Base-by-base conservation (phyloP, 2,888 invertebrate genomes). In the Oxytorus armatus region DNA sequence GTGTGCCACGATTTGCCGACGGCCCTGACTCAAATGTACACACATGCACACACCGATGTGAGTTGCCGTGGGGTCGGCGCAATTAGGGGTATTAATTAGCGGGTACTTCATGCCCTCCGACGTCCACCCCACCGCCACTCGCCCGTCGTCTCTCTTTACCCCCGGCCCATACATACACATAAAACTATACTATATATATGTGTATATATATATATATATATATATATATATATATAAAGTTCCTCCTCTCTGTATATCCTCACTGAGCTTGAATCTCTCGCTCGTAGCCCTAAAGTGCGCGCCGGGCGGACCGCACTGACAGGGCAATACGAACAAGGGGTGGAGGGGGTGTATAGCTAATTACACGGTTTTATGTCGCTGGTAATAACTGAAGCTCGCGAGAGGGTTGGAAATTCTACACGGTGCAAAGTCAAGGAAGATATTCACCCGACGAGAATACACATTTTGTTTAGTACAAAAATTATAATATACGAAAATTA, bases 71-170 rank as follows among this genome's bases (percentile, higher is more conserved):
- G 88, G 89, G 88, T 88, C 86, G 89, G 88, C 88, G 89, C 91
- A 91, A 91, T 91, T 91, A 91, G 90, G 90, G 89, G 89, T 92
- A 91, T 91, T 91, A 92, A 92, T 92, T 91, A 92, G 90, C 90
- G 87, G 88, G 89, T 89, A 90, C 91, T 90, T 90, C 87, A 86
- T 86, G 82, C 82, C 81, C 83, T 57, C 83, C 86, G 81, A 85
- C 83, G 81, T 83, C 85, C 82, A 81, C 81, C 78, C 70, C 83
- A 63, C 61, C 75, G 74, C 69, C 44, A 51, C 74, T 55, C 82
- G 44, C 25, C 68, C 75, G 53, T 66, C 77, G 59, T 69, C 66
- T 80, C 79, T 68, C 85, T 81, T 76, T 66, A 72, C 42, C 80
- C 82, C 49, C 7, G n/a, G 49, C 77, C 42, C 61, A 74, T 63